Evolutionary conservation across 2,797 vertebrate genomes (phyloP), one percentile per base, ranked within the genome.

Genomic region (Buceros bicornis): DNA sequence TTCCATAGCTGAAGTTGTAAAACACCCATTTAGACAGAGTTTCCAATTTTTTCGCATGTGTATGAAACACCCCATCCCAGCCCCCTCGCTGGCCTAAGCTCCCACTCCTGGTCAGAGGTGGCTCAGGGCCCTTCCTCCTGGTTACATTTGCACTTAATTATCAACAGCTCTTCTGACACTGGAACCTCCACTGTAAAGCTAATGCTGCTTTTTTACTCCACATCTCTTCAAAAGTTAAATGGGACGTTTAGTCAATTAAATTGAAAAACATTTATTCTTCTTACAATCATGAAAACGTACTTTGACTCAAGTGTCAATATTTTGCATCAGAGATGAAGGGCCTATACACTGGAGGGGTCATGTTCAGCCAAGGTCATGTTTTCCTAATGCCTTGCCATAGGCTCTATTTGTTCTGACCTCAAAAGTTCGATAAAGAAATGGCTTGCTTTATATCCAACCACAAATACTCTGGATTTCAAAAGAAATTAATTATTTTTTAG

Each of bases 391-490:
- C 69, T 82, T 89, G 72, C 93, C 86, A 96, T 66, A 85, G 79
- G 73, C 70, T 93, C 64, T 97, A 62, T 97, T 97, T 97, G 95
- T 94, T 96, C 89, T 96, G 89, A 93, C 87, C 88, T 92, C 56
- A 80, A 91, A 90, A 95, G 31, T 79, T 54, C 91, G 95, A 96
- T 95, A 93, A 94, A 94, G 87, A 91, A 94, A 95, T 54, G 6
- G 33, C 8, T 86, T 0, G 1, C 37, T 85, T 97, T 96, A 82
- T 67, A 79, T 73, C 78, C 91, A 45, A 69, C n/a, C 79, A 82
- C 65, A 95, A 81, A 90, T 87, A 91, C 40, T 80, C 77, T 87
- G 24, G 8, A 71, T 83, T 96, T 95, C 26, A 85, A 95, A 89
- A 92, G 28, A 90, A 84, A 93, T 54, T 22, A 76, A 51, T 81